Base-by-base conservation (phyloP, 2,888 invertebrate genomes). In the Leptinotarsa rubiginosa region DNA sequence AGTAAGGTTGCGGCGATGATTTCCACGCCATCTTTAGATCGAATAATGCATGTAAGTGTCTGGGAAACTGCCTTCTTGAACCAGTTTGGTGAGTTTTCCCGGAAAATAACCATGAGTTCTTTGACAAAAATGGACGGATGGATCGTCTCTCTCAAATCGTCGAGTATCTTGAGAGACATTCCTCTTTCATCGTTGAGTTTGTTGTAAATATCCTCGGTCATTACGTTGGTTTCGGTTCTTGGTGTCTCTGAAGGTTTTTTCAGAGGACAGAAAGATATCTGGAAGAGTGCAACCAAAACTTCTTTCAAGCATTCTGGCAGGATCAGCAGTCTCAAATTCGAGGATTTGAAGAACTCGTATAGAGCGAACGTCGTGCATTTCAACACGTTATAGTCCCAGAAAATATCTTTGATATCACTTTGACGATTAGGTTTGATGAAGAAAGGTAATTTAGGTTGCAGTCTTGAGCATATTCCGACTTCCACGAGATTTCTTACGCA, bases 81-180 rank as follows among this genome's bases (percentile, higher is more conserved):
- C 92, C 94, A 94, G 15, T 83, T 84, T 3, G 93, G 93, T 31
- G 91, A 89, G 50, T 89, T 87, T 72, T 84, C 86, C 84, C 90
- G 90, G 82, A 91, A 91, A 50, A 95, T 88, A 62, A 93, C 88
- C 87, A 95, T 89, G n/a, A 94, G 88, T 85, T 94, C 93, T 83
- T 91, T 92, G 83, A 94, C 91, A 49, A 93, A 87, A 66, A 90
- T 86, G 31, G 91, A 90, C 82, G 91, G 91, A 80, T 92, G 92
- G 73, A 91, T 90, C 73, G 89, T 90, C 22, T 84, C 84, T 16
- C 91, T 87, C 67, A 94, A 86, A 77, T 89, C 83, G 59, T 89
- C 83, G 81, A 94, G 89, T 70, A 89, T 84, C 31, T 80, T 76
- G 66, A 86, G 81, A 85, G 92, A 93, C 73, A 88, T 85, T 77